phyloP scores from a whole-genome alignment of 2,797 vertebrate species.

The Geotrypetes seraphini region DNA sequence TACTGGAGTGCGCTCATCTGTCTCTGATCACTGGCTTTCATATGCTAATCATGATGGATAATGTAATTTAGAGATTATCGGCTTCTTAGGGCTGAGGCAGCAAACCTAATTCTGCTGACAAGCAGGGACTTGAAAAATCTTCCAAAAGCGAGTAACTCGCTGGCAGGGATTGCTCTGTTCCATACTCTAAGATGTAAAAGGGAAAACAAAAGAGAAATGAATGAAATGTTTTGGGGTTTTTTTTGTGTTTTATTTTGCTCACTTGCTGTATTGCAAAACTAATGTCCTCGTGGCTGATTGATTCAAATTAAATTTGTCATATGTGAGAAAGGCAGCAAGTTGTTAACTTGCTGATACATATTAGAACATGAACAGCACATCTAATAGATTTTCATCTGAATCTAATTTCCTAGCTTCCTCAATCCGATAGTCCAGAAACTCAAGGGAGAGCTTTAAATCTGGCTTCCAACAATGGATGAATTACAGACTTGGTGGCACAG shows the following conservation, averaged over 20 bases:
- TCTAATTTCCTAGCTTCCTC: conserved; percentile 20
- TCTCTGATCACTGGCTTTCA: too few species aligned
- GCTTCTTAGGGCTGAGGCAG: too few species aligned
- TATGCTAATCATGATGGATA: too few species aligned
- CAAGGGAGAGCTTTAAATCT: conserved; percentile 9
- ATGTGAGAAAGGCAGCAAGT: conserved; percentile 11
- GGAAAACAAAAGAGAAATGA: not conserved
- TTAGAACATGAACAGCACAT: conserved; percentile 12
- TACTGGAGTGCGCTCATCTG: too few species aligned
- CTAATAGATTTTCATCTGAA: conserved; percentile 24
- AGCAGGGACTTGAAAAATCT: not conserved
- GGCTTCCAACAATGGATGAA: conserved; percentile 9
- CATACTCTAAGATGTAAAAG: not conserved
- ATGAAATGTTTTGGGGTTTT: too few species aligned
- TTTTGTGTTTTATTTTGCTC: too few species aligned
- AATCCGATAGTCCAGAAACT: conserved; percentile 7
- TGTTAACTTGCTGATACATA: conserved; percentile 15
- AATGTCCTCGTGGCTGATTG: too few species aligned
- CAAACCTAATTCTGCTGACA: too few species aligned
- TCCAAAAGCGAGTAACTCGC: accelerated
- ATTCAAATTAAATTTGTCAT: conserved; percentile 21
- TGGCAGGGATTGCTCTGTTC: not conserved
- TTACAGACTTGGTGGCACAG: conserved; percentile 7
- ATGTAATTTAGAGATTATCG: too few species aligned
- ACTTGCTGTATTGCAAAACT: conserved; percentile 9